Conservation (phyloP, 2,888 invertebrate species). For the Epinotia brunnichana region DNA sequence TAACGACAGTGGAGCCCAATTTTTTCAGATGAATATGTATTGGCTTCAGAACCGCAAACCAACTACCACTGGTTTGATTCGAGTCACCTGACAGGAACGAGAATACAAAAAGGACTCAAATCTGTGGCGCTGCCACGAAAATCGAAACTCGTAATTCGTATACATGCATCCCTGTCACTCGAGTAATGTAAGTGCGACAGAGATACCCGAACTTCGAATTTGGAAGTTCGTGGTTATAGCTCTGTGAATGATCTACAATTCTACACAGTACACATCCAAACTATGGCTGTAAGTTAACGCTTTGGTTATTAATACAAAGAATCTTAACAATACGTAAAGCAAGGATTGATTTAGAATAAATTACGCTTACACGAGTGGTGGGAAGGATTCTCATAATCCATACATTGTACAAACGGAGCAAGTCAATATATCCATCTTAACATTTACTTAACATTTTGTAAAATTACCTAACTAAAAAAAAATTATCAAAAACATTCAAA, state of each 20-base stretch:
- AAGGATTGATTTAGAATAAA: slow-evolving; percentile 42
- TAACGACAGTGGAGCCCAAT: not conserved
- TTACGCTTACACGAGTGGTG: slow-evolving; percentile 44
- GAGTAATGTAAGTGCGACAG: no score
- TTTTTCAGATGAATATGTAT: not conserved
- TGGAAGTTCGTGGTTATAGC: no score
- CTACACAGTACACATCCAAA: slow-evolving; percentile 8
- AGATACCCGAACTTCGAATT: no score
- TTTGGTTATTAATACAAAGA: slow-evolving; percentile 43
- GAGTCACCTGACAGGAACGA: not conserved
- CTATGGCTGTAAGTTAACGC: slow-evolving; percentile 39
- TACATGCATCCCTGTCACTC: no score
- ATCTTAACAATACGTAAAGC: slow-evolving; percentile 42
- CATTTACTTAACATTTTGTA: slow-evolving; percentile 38
- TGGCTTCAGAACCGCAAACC: not conserved
- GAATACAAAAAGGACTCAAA: not conserved
- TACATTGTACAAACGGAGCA: slow-evolving; percentile 41
- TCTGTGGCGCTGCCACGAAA: not conserved
- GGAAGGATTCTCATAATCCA: slow-evolving; percentile 42
- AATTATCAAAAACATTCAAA: slow-evolving; percentile 38
- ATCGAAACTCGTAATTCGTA: no score
- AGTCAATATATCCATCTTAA: slow-evolving; percentile 34
- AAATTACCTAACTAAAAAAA: slow-evolving; percentile 42
- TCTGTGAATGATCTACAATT: no score
- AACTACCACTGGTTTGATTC: no score